Conservation (phyloP, 2,888 invertebrate genomes). For the Maniola hyperantus region DNA sequence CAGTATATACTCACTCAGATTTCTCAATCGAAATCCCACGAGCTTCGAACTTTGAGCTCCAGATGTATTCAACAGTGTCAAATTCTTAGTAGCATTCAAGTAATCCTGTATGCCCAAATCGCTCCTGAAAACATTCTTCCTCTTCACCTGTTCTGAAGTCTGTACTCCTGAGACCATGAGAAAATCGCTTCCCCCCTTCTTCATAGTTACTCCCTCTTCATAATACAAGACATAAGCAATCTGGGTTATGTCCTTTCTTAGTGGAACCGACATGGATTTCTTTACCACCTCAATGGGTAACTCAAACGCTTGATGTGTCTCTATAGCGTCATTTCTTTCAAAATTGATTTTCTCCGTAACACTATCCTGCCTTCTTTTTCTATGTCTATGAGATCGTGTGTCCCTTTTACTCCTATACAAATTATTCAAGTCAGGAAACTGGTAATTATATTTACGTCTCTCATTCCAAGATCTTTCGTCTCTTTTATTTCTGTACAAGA, state of each 20-base stretch:
- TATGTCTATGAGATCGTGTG: conserved; percentile 63
- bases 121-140: conserved; percentile 65
- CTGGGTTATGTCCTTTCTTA: conserved; percentile 56
- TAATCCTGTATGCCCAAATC: conserved; percentile 65
- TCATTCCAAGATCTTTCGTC: conserved; percentile 61
- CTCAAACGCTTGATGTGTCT: conserved; percentile 58
- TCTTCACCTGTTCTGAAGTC: conserved; percentile 59
- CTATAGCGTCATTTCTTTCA: conserved; percentile 54
- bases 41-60: conserved; percentile 65
- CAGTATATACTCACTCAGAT: conserved; percentile 64
- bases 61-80: conserved; percentile 68
- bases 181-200: conserved; percentile 56
- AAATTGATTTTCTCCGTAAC: conserved; percentile 53
- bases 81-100: conserved; percentile 62
- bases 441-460: conserved; percentile 60
- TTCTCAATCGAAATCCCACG: conserved; percentile 70
- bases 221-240: conserved; percentile 75
- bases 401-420: conserved; percentile 62
- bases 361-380: conserved; percentile 70
- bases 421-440: conserved; percentile 57
- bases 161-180: conserved; percentile 55
- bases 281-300: conserved; percentile 63
- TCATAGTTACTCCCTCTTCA: conserved; percentile 64
- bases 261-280: conserved; percentile 54
- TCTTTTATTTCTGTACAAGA: conserved; percentile 59